Base-by-base conservation (phyloP, 2,797 vertebrate species). In the Coilia nasus region DNA sequence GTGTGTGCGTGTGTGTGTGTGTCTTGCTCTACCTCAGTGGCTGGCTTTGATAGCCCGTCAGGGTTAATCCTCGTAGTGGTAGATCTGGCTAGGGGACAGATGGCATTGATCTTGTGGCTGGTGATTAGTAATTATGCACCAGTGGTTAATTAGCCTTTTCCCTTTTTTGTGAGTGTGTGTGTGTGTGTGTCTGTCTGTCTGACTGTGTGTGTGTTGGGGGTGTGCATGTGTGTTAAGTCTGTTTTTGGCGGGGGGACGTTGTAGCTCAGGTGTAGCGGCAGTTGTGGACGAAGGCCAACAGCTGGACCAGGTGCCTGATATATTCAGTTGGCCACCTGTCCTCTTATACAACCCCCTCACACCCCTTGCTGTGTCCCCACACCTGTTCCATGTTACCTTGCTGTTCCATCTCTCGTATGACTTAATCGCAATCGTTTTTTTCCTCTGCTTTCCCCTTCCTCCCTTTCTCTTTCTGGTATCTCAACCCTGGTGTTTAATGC, bases 271-370 rank as follows among this genome's bases (percentile, higher is more conserved):
- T 82, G 78, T 82, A 46, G 83, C 82, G 81, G 35, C 84, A 82
- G 84, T 71, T 85, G 85, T 80, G 71, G 17, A 41, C 35, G 17
- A 17, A 86, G 82, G 62, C 64, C 71, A 81, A 87, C 86, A 86
- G 67, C 86, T 83, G 82, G 87, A 86, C 47, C 84, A 62, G 83
- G 83, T 84, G 84, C 82, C 41, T 84, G 81, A 80, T 44, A 25
- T 59, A 44, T 78, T 78, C 31, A 78, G 71, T 81, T 82, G 28
- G 82, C 85, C 89, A 89, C 88, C 86, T 89, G 88, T 81, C 81
- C 85, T 31, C 35, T 78, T 7, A 41, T 21, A 41, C 71, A 86
- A 85, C 64, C 85, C 83, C 57, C 67, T 23, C 78, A 21, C 50
- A 3, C 50, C 80, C 10, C 35, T 41, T 41, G 35, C 35, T 41